Evolutionary conservation across 2,888 invertebrate species (phyloP).

Genomic region (Lapara coniferarum): DNA sequence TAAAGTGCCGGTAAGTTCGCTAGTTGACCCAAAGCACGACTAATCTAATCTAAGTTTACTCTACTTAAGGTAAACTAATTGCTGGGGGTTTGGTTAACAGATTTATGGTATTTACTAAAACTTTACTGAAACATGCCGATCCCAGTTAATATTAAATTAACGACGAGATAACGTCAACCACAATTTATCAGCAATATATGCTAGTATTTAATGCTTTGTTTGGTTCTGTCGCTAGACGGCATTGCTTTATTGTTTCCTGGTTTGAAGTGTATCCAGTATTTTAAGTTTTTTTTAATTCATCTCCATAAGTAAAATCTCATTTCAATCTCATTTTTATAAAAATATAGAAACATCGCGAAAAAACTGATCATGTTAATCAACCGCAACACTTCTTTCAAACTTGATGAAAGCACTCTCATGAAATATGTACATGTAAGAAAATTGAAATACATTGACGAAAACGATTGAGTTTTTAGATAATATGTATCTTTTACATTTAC

Average conservation of each 20-base stretch:
- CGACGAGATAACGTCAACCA: too few species aligned
- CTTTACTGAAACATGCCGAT: background rate
- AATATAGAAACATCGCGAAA: background rate
- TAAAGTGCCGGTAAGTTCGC: background rate
- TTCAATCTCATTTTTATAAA: too few species aligned
- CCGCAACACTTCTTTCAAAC: background rate
- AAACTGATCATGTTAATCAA: background rate
- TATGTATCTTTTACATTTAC: background rate
- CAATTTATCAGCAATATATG: too few species aligned
- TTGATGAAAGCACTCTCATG: background rate
- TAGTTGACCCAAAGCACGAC: background rate
- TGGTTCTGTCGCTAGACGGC: too few species aligned
- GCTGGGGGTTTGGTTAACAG: background rate
- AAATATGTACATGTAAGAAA: conserved; percentile 1
- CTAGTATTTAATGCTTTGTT: too few species aligned
- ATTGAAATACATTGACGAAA: background rate
- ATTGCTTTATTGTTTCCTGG: too few species aligned
- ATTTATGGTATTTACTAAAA: background rate
- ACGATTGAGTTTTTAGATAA: background rate
- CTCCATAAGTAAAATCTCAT: too few species aligned
- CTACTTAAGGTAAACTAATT: background rate
- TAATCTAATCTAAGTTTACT: background rate
- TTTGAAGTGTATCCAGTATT: too few species aligned
- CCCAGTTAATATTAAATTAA: too few species aligned
- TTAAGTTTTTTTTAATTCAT: too few species aligned